Base-by-base conservation (phyloP, 2,113 vertebrate species). In the Telmatochromis brachygnathus region DNA sequence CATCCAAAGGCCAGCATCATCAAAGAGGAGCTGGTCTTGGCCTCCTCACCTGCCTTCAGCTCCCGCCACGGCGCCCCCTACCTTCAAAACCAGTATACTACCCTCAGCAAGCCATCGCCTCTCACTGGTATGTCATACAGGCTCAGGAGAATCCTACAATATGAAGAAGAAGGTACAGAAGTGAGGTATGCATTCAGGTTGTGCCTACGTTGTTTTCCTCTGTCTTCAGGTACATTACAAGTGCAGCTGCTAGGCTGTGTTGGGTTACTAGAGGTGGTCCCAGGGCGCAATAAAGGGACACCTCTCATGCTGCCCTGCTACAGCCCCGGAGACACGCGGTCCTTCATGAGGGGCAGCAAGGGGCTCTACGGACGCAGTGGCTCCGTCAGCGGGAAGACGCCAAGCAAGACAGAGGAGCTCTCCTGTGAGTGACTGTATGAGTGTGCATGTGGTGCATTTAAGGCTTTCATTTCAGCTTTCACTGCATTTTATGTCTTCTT, bases 1-100 rank as follows among this genome's bases (percentile, higher is more conserved):
- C 97, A 98, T 84, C 98, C 98, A 5, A 98, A 98, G 86, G 96
- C 97, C 75, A 97, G 93, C 62, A 84, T 98, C 84, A 96, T 98
- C 75, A 97, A 97, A 23, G 97, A 98, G 84, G 97, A 98, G 91
- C 95, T 98, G 7, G 96, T 96, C 1, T 93, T 96, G 37, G 96
- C 97, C 56, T 96, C 97, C 0, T 97, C 97, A 0, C 94, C 97
- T 1, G 96, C 96, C 35, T 97, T 98, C 93, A 97, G 97, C 82
- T 94, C 96, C 15, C 96, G 96, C 19, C 96, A 97, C 7, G 92
- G 94, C 1, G 95, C 96, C 83, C 96, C 97, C 47, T 97, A 97
- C 92, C 96, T 96, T 3, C 95, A 97, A 87, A 97, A 96, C 80
- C 97, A 98, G 86, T 98, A 98, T 90, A 98, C 96, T 94, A 98